phyloP scores from a whole-genome alignment of 2,113 vertebrate species.

The Nyctereutes procyonoides region DNA sequence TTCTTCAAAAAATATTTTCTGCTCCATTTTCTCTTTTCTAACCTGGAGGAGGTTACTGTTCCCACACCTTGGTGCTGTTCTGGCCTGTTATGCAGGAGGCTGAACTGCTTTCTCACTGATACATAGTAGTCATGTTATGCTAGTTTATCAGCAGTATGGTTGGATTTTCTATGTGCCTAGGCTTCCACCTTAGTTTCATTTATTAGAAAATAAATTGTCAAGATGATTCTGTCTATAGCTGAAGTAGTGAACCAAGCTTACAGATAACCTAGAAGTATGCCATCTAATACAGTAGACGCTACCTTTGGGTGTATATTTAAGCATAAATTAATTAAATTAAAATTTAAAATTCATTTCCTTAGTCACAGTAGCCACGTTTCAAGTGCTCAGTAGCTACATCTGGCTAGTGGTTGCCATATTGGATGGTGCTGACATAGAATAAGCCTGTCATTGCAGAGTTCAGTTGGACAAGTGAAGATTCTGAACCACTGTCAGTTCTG shows the following conservation, averaged over 20 bases:
- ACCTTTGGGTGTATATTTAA: neutral
- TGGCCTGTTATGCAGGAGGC: neutral
- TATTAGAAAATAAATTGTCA: neutral
- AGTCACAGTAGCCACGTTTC: neutral
- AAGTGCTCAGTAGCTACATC: neutral
- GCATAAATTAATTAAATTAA: neutral
- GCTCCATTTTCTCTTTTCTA: neutral
- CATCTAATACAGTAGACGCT: neutral
- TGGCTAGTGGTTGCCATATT: neutral
- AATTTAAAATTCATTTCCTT: slow-evolving; percentile 2
- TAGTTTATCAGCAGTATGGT: neutral
- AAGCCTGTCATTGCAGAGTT: neutral
- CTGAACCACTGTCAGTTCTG: neutral
- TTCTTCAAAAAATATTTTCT: neutral
- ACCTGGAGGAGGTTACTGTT: neutral
- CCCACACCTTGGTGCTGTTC: neutral
- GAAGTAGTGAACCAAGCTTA: neutral
- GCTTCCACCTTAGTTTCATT: neutral
- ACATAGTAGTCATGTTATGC: neutral
- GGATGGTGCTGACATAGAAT: neutral
- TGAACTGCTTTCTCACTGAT: neutral
- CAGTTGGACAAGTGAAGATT: neutral
- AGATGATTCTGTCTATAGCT: neutral
- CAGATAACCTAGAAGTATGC: neutral
- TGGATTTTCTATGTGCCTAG: neutral